phyloP scores from a whole-genome alignment of 1,140 invertebrate species.

The Bombus confusus region DNA sequence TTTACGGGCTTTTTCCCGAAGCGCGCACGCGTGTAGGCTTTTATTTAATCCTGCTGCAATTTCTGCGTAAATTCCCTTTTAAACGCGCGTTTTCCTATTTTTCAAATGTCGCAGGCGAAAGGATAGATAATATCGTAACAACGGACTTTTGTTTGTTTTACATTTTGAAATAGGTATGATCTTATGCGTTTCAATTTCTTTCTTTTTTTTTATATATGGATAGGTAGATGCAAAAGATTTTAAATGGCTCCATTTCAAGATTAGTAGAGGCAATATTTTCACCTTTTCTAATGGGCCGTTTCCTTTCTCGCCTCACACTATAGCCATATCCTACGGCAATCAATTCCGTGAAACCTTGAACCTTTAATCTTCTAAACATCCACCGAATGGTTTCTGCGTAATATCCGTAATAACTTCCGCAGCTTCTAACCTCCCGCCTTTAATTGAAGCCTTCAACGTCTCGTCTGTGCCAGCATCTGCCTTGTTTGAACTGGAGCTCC shows the following conservation, averaged over 20 bases:
- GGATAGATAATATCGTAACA: not conserved
- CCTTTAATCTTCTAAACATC: not conserved
- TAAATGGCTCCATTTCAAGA: too few species aligned
- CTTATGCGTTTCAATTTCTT: not conserved
- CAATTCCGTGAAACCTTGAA: not conserved
- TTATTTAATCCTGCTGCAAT: not conserved
- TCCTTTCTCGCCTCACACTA: not conserved
- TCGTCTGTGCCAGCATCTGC: conserved; percentile 20
- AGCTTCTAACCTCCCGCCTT: not conserved
- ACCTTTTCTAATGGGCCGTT: not conserved
- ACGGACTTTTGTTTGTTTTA: not conserved
- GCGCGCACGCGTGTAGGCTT: not conserved
- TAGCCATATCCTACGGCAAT: not conserved
- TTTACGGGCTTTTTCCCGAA: not conserved
- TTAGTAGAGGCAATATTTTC: too few species aligned
- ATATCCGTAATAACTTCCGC: conserved; percentile 16
- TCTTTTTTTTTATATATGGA: too few species aligned
- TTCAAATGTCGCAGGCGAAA: not conserved
- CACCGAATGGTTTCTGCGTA: conserved; percentile 3
- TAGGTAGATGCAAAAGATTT: too few species aligned
- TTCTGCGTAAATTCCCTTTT: not conserved
- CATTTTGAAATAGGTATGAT: not conserved
- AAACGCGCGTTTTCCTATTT: not conserved
- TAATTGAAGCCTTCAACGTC: conserved; percentile 16
- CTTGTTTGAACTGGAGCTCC: not conserved